phyloP scores from a whole-genome alignment of 1,140 invertebrate species.

The Halictus rubicundus region DNA sequence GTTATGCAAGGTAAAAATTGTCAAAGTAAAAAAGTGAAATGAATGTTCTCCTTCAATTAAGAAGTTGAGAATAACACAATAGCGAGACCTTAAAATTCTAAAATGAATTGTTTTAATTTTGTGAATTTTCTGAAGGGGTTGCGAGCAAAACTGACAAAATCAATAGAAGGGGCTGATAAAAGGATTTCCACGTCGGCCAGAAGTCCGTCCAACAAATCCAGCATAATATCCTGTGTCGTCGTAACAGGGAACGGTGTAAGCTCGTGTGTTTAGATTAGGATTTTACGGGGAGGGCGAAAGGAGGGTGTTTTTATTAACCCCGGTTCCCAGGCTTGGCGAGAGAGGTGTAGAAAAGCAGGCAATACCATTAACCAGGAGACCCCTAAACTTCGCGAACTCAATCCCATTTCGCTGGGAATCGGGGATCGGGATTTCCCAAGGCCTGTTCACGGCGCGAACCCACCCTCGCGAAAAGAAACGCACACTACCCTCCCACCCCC shows the following conservation, averaged over 20 bases:
- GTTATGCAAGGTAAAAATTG: too few species aligned
- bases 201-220: background rate
- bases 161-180: too few species aligned
- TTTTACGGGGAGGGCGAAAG: background rate
- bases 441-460: slow-evolving; percentile 4
- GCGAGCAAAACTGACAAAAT: too few species aligned
- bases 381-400: slow-evolving; percentile 73
- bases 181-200: too few species aligned
- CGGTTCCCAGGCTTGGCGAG: background rate
- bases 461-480: background rate
- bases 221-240: background rate
- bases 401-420: slow-evolving; percentile 57
- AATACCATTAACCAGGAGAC: slow-evolving; percentile 73
- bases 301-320: slow-evolving; percentile 66
- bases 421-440: slow-evolving; percentile 31
- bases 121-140: too few species aligned
- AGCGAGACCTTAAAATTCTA: too few species aligned
- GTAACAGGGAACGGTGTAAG: background rate
- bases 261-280: background rate
- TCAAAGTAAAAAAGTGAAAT: too few species aligned
- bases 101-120: too few species aligned
- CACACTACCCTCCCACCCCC: too few species aligned
- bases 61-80: too few species aligned
- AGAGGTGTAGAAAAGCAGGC: slow-evolving; percentile 51
- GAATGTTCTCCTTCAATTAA: too few species aligned